A percentile compares a stretch with the other conserved stretches of the same genome.
phyloP scores from a whole-genome alignment of 1,140 invertebrate species.

The Bombyx mori region ASM3026992v2 NC_085119.1:10936501-10937000 shows the following conservation, averaged over 20 bases:
- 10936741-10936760: neutral
- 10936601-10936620: conserved; percentile 48
- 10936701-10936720: conserved; percentile 36
- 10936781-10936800: neutral
- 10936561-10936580: conserved; percentile 30
- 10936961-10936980: too few relatives aligned
- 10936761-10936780: neutral
- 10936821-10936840: too few relatives aligned
- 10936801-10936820: too few relatives aligned
- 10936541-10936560: conserved; percentile 43
- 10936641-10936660: conserved; percentile 53
- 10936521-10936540: conserved; percentile 30
- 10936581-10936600: conserved; percentile 40
- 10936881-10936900: conserved; percentile 5
- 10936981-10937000: too few relatives aligned
- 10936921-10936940: neutral
- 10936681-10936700: conserved; percentile 43
- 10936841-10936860: too few relatives aligned
- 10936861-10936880: conserved; percentile 8
- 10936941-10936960: too few relatives aligned
- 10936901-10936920: conserved; percentile 5
- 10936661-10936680: conserved; percentile 41
- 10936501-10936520: conserved; percentile 16
- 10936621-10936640: conserved; percentile 38
- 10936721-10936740: conserved; percentile 40